Conservation (phyloP, 2,113 vertebrate genomes). For the Melospiza georgiana region DNA sequence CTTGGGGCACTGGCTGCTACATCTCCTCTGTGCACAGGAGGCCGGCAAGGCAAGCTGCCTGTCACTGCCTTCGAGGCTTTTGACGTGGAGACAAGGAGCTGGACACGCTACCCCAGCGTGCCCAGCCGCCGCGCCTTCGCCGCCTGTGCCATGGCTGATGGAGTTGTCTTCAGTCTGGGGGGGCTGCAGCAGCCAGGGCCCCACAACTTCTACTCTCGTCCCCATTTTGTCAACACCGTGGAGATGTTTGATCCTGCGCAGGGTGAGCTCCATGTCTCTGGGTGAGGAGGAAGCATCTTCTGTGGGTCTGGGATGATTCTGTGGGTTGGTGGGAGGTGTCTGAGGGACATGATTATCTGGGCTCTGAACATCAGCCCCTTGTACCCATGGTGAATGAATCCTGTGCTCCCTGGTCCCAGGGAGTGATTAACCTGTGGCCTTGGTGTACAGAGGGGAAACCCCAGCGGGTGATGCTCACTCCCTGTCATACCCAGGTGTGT, state of each 20-base stretch:
- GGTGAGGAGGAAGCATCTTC: not conserved
- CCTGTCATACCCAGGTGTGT: constrained; percentile 76
- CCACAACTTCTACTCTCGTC: constrained; percentile 98
- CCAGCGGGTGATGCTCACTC: rapidly evolving
- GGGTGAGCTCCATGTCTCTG: constrained; percentile 75
- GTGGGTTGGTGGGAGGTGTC: not conserved
- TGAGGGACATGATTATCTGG: not conserved
- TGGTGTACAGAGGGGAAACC: not conserved
- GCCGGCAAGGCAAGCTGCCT: constrained; percentile 94
- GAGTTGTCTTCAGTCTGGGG: constrained; percentile 90
- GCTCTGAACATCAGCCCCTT: not conserved
- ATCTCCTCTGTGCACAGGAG: constrained; percentile 74
- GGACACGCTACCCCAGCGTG: constrained; percentile 91
- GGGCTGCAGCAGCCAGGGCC: constrained; percentile 96
- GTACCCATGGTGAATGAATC: not conserved
- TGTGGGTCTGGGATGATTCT: not conserved
- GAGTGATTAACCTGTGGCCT: not conserved
- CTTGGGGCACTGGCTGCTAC: not conserved
- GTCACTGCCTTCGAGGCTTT: constrained; percentile 97
- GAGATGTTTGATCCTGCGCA: constrained; percentile 92
- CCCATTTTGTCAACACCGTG: constrained; percentile 96
- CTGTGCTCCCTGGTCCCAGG: not conserved
- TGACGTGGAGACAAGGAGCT: constrained; percentile 90
- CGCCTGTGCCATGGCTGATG: constrained; percentile 83
- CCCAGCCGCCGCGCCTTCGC: constrained; percentile 96